phyloP scores from a whole-genome alignment of 2,888 invertebrate genomes.

The Hedychridium roseum region DNA sequence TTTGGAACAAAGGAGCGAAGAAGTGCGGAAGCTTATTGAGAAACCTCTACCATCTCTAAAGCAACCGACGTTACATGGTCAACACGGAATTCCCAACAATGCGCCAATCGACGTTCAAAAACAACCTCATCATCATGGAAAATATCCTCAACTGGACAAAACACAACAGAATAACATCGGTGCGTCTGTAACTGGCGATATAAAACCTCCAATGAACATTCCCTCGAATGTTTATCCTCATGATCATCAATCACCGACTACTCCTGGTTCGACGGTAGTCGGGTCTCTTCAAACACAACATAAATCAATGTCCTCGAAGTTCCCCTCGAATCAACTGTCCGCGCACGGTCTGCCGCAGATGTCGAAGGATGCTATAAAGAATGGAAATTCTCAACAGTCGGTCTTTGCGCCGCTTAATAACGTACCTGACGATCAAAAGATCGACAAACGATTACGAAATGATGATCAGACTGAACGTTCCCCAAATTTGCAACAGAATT shows the following conservation, averaged over 20 bases:
- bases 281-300: conserved; percentile 15
- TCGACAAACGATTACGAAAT: conserved; percentile 54
- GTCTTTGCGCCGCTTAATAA: conserved; percentile 36
- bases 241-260: conserved; percentile 41
- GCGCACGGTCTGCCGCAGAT: conserved; percentile 42
- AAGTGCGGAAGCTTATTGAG: conserved; percentile 56
- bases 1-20: conserved; percentile 53
- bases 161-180: conserved; percentile 18
- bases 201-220: conserved; percentile 11
- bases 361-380: conserved; percentile 42
- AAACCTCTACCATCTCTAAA: conserved; percentile 52
- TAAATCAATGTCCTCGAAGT: conserved; percentile 23
- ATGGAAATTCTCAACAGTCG: conserved; percentile 39
- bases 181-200: conserved; percentile 14
- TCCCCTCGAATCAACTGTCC: conserved; percentile 30
- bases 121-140: conserved; percentile 48
- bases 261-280: conserved; percentile 16
- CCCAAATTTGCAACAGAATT: conserved; percentile 31
- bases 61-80: conserved; percentile 46
- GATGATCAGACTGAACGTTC: conserved; percentile 35
- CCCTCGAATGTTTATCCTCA: conserved; percentile 28
- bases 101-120: conserved; percentile 53
- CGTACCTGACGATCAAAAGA: conserved; percentile 54
- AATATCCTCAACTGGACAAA: conserved; percentile 40
- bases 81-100: no score